Percentiles rank a stretch among this genome's conserved stretches.
These are phyloP conservation scores for Spongia lamella DNA, from an alignment of 37 sponge, comb jelly and placozoan genomes.

Conservation along the genomic window DNA sequence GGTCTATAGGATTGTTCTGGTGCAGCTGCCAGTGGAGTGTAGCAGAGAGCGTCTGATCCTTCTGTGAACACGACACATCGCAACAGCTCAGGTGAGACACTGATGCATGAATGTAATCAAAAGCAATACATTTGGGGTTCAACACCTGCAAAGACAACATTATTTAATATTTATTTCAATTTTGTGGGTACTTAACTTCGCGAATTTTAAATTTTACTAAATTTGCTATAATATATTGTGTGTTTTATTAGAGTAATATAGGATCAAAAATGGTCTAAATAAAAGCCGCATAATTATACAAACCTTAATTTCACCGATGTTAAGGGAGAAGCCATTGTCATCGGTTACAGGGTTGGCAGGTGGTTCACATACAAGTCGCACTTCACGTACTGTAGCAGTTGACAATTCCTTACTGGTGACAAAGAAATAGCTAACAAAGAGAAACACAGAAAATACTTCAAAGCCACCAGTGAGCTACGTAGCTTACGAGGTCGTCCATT, in stretches of 20 bases:
- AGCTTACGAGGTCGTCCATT: constrained; percentile 64
- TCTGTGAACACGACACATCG: constrained; percentile 7
- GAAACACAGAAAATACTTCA: no score
- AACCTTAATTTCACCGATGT: constrained; percentile 71
- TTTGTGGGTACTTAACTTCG: neutral
- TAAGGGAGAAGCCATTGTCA: constrained; percentile 9
- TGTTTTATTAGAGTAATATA: no score
- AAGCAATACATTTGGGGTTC: constrained; percentile 19
- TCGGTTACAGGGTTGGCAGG: neutral
- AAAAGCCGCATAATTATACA: neutral
- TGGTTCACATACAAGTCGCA: constrained; percentile 21
- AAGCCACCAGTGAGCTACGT: no score
- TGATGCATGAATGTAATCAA: neutral
- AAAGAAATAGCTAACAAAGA: no score
- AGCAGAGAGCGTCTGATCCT: constrained; percentile 18
- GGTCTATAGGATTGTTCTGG: constrained; percentile 27
- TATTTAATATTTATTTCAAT: no score
- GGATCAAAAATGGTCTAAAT: neutral
- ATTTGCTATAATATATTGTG: no score
- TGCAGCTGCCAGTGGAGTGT: constrained; percentile 38
- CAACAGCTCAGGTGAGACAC: constrained; percentile 28
- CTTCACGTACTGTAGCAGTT: constrained; percentile 8
- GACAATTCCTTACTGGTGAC: constrained; percentile 20
- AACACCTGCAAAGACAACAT: no score
- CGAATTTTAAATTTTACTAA: no score